A percentile compares a stretch with the other conserved stretches of the same genome.
Evolutionary conservation across 1,140 invertebrate species (phyloP).

Genomic region (Alviniconcha marisindica): DNA sequence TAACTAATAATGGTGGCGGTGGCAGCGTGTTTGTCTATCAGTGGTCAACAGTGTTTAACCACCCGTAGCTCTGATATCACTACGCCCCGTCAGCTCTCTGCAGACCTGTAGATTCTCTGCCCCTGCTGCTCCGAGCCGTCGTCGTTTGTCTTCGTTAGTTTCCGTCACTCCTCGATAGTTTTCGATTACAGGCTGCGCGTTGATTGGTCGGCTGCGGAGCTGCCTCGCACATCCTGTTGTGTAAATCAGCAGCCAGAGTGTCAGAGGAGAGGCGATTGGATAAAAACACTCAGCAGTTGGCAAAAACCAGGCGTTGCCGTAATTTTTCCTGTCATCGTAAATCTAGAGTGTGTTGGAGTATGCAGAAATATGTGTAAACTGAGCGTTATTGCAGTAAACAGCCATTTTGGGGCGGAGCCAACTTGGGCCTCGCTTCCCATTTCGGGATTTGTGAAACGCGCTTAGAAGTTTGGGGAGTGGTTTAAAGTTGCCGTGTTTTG

Average conservation of each 20-base stretch:
- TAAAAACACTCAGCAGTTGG: not conserved
- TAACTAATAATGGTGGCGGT: no score
- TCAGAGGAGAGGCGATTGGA: not conserved
- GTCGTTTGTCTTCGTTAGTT: slow-evolving; percentile 24
- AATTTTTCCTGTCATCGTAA: slow-evolving; percentile 4
- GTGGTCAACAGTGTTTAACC: no score
- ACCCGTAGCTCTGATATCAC: no score
- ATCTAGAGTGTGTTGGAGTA: not conserved
- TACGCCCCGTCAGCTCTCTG: no score
- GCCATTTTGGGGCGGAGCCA: slow-evolving; percentile 6
- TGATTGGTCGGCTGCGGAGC: slow-evolving; percentile 7
- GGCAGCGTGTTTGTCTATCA: no score
- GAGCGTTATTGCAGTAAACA: slow-evolving; percentile 12
- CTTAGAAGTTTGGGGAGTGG: no score
- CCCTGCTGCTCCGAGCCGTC: not conserved
- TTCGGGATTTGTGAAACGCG: no score
- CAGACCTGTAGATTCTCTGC: not conserved
- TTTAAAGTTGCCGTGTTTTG: no score
- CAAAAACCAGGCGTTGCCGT: not conserved
- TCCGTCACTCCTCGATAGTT: slow-evolving; percentile 31
- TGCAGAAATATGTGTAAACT: not conserved
- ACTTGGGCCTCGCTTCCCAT: no score
- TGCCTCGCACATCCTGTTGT: not conserved
- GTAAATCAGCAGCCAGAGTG: slow-evolving; percentile 3
- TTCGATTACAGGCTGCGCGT: slow-evolving; percentile 16